Evolutionary conservation across 2,888 invertebrate species (phyloP), one percentile per base, ranked within the genome.

Genomic region (Petrophora chlorosata): DNA sequence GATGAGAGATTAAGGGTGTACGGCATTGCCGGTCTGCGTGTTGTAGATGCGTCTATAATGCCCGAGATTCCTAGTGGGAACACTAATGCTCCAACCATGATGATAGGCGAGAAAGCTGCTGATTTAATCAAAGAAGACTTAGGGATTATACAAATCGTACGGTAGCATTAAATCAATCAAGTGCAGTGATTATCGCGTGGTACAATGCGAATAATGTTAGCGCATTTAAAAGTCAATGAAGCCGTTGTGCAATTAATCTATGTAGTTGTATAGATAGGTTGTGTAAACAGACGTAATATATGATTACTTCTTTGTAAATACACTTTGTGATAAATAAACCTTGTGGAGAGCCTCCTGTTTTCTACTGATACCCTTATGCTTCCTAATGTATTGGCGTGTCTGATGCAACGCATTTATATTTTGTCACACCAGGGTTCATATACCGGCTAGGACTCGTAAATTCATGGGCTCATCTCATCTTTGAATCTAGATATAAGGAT

Each of bases 91-190:
- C 82, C 86, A 3, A 71, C 76, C 0, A 88, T 89, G 69, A 88
- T 90, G 88, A 77, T 90, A 15, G 90, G 85, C 0, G 89, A 90
- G 60, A 82, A 81, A 51, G 83, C 79, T 1, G 78, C 85, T 4
- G 89, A 90, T 67, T 68, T 88, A 51, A 87, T 90, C 33, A 88
- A 87, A 48, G 67, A 63, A 53, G 80, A 85, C 17, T 41, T 70
- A 41, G 58, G 57, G 10, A n/a, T 48, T 4, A 15, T 41, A 13
- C 16, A 23, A 47, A 5, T 35, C n/a, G 10, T 36, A 15, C 32
- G 38, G 26, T 32, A 39, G 7, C 30, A 22, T 7, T 13, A 9
- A 19, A 35, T 19, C 5, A n/a, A 13, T 10, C 5, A 28, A 10
- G 1, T 35, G 28, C 26, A 42, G 14, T 16, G 13, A 43, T 9